These are phyloP conservation scores for Somateria mollissima DNA, from an alignment of 2,797 vertebrate genomes.

Conservation along the genomic window DNA sequence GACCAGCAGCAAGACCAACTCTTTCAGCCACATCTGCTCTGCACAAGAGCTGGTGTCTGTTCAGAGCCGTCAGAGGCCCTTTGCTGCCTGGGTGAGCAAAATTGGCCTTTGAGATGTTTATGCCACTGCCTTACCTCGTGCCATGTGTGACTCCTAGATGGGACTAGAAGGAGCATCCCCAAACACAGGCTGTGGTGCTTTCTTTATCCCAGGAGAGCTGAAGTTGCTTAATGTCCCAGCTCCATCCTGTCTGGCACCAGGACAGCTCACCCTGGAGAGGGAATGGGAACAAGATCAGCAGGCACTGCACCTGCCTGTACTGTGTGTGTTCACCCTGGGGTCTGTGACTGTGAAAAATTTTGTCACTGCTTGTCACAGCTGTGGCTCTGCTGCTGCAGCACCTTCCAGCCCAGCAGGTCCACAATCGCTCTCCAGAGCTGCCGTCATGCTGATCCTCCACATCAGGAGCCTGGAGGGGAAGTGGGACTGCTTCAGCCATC, in stretches of 20 bases:
- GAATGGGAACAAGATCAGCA: background rate
- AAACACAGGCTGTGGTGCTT: background rate
- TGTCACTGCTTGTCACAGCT: background rate
- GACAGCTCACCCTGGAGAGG: background rate
- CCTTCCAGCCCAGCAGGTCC: background rate
- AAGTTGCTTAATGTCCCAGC: background rate
- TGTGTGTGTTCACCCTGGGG: background rate
- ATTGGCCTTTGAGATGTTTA: background rate
- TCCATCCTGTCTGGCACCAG: background rate
- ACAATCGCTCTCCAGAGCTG: background rate
- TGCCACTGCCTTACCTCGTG: background rate
- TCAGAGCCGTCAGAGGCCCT: background rate
- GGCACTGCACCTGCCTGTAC: fast-evolving
- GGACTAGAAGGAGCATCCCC: background rate
- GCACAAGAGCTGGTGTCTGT: background rate
- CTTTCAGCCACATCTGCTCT: background rate
- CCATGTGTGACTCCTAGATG: background rate
- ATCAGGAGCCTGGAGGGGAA: background rate
- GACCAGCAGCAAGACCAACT: background rate
- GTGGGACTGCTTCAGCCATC: background rate
- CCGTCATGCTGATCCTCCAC: background rate
- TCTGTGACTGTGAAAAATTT: background rate
- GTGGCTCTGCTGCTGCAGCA: background rate
- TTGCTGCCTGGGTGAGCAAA: background rate
- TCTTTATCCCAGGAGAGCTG: background rate